Evolutionary conservation across 2,797 vertebrate species (phyloP), one percentile per base, ranked within the genome.

Genomic region (Ispidina lecontei): DNA sequence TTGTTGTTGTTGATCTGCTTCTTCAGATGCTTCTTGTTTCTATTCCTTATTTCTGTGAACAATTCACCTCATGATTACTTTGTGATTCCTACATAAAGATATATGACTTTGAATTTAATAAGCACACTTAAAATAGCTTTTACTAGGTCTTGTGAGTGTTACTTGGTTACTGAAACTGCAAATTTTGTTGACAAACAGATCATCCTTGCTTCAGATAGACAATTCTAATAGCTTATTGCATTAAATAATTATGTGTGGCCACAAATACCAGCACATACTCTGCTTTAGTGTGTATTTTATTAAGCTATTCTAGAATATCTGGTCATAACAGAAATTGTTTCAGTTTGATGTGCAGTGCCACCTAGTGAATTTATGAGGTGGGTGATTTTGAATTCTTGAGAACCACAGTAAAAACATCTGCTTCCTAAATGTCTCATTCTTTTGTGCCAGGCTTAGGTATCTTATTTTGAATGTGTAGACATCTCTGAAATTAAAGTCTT

Each of bases 281-380:
- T 62, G 71, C 83, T 90, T 90, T 46, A 69, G 91, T 74, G 41
- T 64, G 41, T 65, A 55, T 71, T 8, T 82, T 76, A 43, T 14
- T 65, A 58, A 93, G 64, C 29, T 43, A 6, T 35, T 87, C 68
- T 73, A 62, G 26, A 79, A 79, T 92, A 87, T 79, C 60, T 92
- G 35, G 8, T 68, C 51, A 1, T 58, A 18, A 18, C 9, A 77
- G 63, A 70, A 88, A 28, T 58, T 55, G 12, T 55, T 92, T 90
- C 28, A 37, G 37, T 49, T 95, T 72, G 80, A 44, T 80, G 7
- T 77, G 58, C 60, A 95, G 90, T 76, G 95, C 95, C 96, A 96
- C 39, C 96, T 96, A 96, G 91, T 93, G 96, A 76, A 35, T 63
- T 29, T 86, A 6, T 62, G 16, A 6, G 3, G 10, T 33, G 20